Base-by-base conservation (phyloP, 1,140 invertebrate genomes). In the Rhynchophorus ferrugineus region DNA sequence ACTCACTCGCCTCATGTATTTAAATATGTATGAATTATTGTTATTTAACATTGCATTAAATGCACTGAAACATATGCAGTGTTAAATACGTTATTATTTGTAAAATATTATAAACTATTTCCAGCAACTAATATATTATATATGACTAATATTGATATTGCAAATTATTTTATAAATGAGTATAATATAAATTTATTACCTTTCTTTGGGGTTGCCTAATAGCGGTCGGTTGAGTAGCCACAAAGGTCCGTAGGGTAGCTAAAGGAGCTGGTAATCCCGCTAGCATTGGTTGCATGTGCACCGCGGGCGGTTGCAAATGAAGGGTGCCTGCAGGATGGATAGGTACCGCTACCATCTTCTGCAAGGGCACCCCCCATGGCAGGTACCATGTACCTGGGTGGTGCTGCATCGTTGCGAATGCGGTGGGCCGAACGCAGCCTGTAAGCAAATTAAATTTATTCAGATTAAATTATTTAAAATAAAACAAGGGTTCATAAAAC, bases 321-420 rank as follows among this genome's bases (percentile, higher is more conserved):
- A 66, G 53, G 24, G 60, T 64, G 3, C 61, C 63, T n/a, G 61
- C 62, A 17, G 67, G 63, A 61, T 63, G 59, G 14, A 71, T 63
- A 14, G 71, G 73, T 41, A 75, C 65, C 2, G 72, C 71, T 36
- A 75, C 67, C 71, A 76, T 73, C 61, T 76, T 76, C 59, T 75
- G 73, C 54, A 75, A 54, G 48, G 74, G 72, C 48, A 76, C 69
- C 11, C 73, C 74, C 74, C 74, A 76, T 19, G 74, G 74, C 52
- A 76, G 57, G 58, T 74, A 74, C 74, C 74, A 76, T 11, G 73
- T 69, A 7, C 71, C 68, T 20, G 71, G 69, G 58, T 72, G 72
- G 58, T 76, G 73, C 60, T 74, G 72, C 71, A 73, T 74, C 52
- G 50, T 62, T 7, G 11, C 13, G 7, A 20, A n/a, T 9, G 19